Evolutionary conservation across 2,888 invertebrate species (phyloP).

Genomic region (Tipula vernalis): DNA sequence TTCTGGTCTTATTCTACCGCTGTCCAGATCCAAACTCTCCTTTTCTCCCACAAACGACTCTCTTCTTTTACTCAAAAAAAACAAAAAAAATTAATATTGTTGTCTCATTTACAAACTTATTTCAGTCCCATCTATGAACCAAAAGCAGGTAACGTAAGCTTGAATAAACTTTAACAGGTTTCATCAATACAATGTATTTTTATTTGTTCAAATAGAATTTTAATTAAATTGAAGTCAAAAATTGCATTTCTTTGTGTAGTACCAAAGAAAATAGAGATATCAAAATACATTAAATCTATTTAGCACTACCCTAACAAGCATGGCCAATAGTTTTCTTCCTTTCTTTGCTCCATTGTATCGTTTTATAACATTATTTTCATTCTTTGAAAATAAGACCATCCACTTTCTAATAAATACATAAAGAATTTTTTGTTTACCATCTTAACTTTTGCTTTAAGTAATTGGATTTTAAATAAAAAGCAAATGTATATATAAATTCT

Average conservation of each 20-base stretch:
- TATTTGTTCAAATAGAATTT: neutral
- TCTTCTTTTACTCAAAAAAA: too few species aligned
- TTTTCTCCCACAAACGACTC: too few species aligned
- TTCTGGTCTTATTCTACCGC: too few species aligned
- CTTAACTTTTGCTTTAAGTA: neutral
- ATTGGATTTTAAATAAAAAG: neutral
- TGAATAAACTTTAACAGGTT: too few species aligned
- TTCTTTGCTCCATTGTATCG: neutral
- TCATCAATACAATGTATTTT: neutral
- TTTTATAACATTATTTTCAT: neutral
- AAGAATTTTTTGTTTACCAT: neutral
- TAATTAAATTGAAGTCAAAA: neutral
- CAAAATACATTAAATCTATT: conserved; percentile 5
- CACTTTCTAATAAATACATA: conserved; percentile 13
- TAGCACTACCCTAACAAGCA: neutral
- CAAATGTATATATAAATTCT: neutral
- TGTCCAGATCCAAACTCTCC: too few species aligned
- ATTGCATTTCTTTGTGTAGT: neutral
- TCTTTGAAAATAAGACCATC: neutral
- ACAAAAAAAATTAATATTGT: too few species aligned
- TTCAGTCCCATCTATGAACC: too few species aligned
- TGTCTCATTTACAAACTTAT: too few species aligned
- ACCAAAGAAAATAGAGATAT: neutral
- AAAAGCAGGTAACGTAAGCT: too few species aligned
- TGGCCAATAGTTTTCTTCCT: neutral